Conservation (phyloP, 2,888 invertebrate species). For the Euplexia lucipara region DNA sequence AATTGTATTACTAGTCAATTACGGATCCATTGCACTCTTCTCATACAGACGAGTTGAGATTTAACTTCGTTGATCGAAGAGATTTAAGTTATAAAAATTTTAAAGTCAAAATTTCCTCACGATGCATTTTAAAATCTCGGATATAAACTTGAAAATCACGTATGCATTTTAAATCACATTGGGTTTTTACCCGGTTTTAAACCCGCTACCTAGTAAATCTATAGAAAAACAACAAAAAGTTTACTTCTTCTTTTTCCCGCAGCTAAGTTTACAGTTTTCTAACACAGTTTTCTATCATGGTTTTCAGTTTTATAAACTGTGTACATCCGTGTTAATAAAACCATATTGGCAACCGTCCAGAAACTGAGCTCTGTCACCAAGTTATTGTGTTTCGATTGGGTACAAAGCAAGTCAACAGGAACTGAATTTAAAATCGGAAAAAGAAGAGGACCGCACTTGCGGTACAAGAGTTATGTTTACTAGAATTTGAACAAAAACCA, state of each 20-base stretch:
- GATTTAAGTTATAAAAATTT: too few species aligned
- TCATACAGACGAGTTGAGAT: too few species aligned
- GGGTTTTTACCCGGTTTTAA: too few species aligned
- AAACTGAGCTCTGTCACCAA: conserved; percentile 23
- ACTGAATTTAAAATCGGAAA: conserved; percentile 22
- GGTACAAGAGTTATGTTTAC: background rate
- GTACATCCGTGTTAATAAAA: conserved; percentile 47
- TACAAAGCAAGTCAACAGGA: conserved; percentile 39
- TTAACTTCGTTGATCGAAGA: too few species aligned
- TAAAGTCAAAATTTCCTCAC: too few species aligned
- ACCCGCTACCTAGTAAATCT: too few species aligned
- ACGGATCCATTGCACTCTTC: too few species aligned
- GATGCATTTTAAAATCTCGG: too few species aligned
- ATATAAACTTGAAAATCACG: too few species aligned
- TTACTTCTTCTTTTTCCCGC: background rate
- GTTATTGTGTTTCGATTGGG: conserved; percentile 41
- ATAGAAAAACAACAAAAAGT: background rate
- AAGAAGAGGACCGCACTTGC: conserved; percentile 9
- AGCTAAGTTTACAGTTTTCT: background rate
- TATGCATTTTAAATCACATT: too few species aligned
- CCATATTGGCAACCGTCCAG: conserved; percentile 45
- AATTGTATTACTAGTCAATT: too few species aligned
- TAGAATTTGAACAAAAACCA: background rate
- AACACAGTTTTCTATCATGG: conserved; percentile 5
- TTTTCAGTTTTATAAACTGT: conserved; percentile 11